Conservation (phyloP, 2,113 vertebrate species). For the Axis porcinus region DNA sequence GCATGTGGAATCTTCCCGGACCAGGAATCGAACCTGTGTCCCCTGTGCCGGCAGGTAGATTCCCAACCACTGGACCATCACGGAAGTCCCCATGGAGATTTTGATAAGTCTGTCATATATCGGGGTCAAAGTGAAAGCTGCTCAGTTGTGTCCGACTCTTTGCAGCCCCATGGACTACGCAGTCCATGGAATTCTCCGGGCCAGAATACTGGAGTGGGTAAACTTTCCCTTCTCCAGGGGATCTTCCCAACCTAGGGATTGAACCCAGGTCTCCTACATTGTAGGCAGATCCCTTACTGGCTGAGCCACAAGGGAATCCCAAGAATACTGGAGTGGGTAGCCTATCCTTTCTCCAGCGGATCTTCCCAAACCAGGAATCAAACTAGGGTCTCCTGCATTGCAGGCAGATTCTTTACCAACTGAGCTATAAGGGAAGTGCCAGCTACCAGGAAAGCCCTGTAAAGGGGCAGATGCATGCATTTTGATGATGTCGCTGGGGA, state of each 20-base stretch:
- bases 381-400: not conserved
- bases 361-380: not conserved
- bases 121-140: not conserved
- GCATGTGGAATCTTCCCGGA: not conserved
- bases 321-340: not conserved
- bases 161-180: not conserved
- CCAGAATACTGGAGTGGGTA: not conserved
- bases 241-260: not conserved
- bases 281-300: not conserved
- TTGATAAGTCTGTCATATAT: not conserved
- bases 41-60: not conserved
- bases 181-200: not conserved
- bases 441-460: not conserved
- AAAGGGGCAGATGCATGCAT: accelerated
- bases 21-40: not conserved
- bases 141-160: not conserved
- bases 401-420: accelerated
- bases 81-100: not conserved
- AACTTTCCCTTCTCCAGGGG: not conserved
- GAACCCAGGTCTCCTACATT: accelerated
- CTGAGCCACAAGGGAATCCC: not conserved
- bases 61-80: not conserved
- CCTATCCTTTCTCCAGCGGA: not conserved
- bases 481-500: not conserved
- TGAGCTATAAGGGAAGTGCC: not conserved